Evolutionary conservation across 2,888 invertebrate genomes (phyloP), one percentile per base, ranked within the genome.

Genomic region (Parapristionchus giblindavisi): DNA sequence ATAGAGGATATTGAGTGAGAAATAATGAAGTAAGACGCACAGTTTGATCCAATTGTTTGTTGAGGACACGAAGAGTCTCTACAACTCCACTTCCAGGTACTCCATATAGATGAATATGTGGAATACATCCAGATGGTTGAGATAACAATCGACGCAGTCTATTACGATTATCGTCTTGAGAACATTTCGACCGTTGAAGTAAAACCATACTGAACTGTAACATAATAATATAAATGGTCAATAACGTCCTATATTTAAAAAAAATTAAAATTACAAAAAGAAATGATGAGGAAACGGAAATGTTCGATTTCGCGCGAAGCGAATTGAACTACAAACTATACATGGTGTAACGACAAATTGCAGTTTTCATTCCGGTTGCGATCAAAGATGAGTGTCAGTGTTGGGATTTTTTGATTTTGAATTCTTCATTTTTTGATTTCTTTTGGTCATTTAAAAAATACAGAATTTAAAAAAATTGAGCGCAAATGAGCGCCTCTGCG

Each of bases 71-170:
- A 11, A 63, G 24, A 3, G 63, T 27, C 34, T 63, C 63, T 38
- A 63, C 3, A 40, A 63, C 43, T 4, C 63, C 63, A n/a, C 40
- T 40, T 3, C 40, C 63, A 63, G 63, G 17, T 11, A 29, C 8
- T 14, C 63, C 63, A 40, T 14, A 21, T 29, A 63, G 63, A 32
- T 63, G 63, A 11, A 63, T 63, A 24, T 63, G 63, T 27, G 4
- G 40, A 1, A n/a, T 27, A 17, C 43, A 2, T 24, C 24, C n/a
- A 29, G 21, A 11, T 27, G 40, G 36, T 14, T n/a, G 27, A 3
- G 40, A 40, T 14, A 63, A 63, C 3, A 40, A 11, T 14, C 43
- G 38, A 14, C 14, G 27, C 40, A 63, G 40, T 8, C 38, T 2
- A 11, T 40, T n/a, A 34, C 38, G 17, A 21, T 61, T 14, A 5